Evolutionary conservation across 1,140 invertebrate genomes (phyloP).

Genomic region (Eumeta japonica): DNA sequence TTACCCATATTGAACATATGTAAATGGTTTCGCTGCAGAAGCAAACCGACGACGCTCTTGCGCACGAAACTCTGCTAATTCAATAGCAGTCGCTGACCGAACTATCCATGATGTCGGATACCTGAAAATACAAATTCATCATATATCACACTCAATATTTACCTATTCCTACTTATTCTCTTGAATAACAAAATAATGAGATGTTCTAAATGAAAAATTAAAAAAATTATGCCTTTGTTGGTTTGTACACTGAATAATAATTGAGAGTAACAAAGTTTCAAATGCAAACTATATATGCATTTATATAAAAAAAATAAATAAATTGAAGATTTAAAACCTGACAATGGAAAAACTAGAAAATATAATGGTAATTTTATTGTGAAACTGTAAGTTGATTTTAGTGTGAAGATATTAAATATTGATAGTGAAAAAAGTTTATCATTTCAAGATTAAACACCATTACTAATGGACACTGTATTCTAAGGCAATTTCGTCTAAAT

Average conservation of each 20-base stretch:
- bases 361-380: too few species aligned
- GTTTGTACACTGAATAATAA: background rate
- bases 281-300: too few species aligned
- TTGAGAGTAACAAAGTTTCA: background rate
- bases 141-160: too few species aligned
- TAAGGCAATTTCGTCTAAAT: too few species aligned
- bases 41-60: conserved; percentile 56
- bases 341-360: too few species aligned
- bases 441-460: too few species aligned
- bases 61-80: conserved; percentile 75
- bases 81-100: conserved; percentile 71
- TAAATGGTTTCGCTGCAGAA: conserved; percentile 39
- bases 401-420: too few species aligned
- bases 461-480: too few species aligned
- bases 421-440: too few species aligned
- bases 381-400: too few species aligned
- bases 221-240: background rate
- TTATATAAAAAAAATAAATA: too few species aligned
- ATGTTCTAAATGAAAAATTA: background rate
- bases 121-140: conserved; percentile 15
- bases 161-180: background rate
- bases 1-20: conserved; percentile 55
- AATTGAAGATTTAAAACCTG: too few species aligned
- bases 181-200: background rate
- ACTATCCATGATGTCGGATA: conserved; percentile 71